Base-by-base conservation (phyloP, 2,113 vertebrate genomes). In the Zosterops pallidus region DNA sequence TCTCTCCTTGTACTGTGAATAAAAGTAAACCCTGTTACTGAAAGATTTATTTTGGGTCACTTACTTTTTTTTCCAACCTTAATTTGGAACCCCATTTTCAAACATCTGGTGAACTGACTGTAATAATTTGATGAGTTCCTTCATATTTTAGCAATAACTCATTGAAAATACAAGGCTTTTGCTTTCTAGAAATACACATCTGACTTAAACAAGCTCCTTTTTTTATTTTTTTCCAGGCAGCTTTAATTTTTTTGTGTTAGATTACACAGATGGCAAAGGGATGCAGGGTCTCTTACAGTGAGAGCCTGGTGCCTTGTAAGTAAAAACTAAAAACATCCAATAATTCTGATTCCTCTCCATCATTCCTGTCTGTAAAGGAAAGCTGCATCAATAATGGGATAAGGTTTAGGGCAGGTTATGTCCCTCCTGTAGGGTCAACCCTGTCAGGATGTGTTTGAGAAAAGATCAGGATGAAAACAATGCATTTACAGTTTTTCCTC, bases 301-400 rank as follows among this genome's bases (percentile, higher is more conserved):
- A 20, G 46, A 57, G 24, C 23, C 44, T 60, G 33, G 7, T 1
- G 5, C 26, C 15, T 19, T 55, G 39, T 16, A 80, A 56, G 11
- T 47, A 19, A 83, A 46, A 9, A 3, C 5, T 8, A 25, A 68
- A 76, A 72, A 42, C 24, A 55, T 35, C 41, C 47, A 31, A 47
- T 26, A 62, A 52, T 24, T 14, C 24, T 0, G 1, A 13, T 46
- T 64, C 19, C 15, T 77, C 35, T 59, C 57, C 11, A 12, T 29
- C 44, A 5, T 42, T 76, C 33, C 63, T 50, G 19, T 7, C 52
- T 41, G 5, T 9, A 11, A 52, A 41, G 86, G 24, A 22, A 37
- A 29, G 39, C 47, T 33, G 0, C 9, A 2, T 5, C 7, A 14
- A 8, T 25, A 59, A 26, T 4, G 6, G 47, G 13, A 1, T 1